Evolutionary conservation across 2,797 vertebrate genomes (phyloP).

Genomic region (Cyprinodon diabolis): DNA sequence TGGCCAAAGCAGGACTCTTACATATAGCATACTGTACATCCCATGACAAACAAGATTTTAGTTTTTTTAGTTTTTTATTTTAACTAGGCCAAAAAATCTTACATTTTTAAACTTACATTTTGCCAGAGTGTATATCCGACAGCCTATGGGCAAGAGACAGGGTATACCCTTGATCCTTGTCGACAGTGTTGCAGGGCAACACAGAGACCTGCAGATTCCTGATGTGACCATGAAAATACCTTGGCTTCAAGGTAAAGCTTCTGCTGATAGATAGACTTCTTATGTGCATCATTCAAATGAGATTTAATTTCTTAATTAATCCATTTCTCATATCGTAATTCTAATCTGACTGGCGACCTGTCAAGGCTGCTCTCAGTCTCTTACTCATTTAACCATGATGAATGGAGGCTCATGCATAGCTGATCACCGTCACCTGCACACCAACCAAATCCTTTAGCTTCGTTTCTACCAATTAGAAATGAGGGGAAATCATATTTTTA

Average conservation of each 20-base stretch:
- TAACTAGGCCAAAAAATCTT: too few species aligned
- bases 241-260: not conserved
- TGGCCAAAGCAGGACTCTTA: too few species aligned
- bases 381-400: not conserved
- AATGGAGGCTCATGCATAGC: not conserved
- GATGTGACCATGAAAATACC: not conserved
- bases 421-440: not conserved
- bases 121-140: too few species aligned
- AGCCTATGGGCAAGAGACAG: too few species aligned
- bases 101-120: too few species aligned
- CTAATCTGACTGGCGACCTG: not conserved
- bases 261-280: not conserved
- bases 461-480: not conserved
- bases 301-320: not conserved
- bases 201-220: too few species aligned
- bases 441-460: not conserved
- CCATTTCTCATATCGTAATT: not conserved
- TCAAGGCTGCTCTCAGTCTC: not conserved
- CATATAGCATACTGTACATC: too few species aligned
- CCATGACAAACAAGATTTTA: too few species aligned
- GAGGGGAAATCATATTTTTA: not conserved
- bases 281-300: not conserved
- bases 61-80: too few species aligned
- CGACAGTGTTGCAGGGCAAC: too few species aligned
- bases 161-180: too few species aligned